phyloP scores from a whole-genome alignment of 2,888 invertebrate species.

The Schizaphis graminum region DNA sequence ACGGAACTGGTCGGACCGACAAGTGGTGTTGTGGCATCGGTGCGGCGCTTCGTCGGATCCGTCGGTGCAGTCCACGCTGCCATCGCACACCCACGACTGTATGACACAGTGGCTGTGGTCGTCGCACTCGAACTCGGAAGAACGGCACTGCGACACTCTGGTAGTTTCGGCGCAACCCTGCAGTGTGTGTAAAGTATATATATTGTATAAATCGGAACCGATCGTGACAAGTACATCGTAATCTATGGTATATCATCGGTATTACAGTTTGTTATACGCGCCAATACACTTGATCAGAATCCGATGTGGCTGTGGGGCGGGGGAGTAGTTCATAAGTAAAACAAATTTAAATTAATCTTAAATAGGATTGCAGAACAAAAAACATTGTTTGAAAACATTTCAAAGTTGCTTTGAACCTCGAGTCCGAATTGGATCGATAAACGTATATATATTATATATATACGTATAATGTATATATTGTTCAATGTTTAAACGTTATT shows the following conservation, averaged over 20 bases:
- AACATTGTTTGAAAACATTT: background rate
- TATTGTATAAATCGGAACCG: slow-evolving; percentile 71
- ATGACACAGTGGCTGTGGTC: slow-evolving; percentile 87
- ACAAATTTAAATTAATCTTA: background rate
- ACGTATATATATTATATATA: background rate
- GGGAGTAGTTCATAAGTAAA: background rate
- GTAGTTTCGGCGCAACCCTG: slow-evolving; percentile 75
- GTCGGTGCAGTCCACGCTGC: slow-evolving; percentile 85
- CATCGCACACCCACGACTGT: slow-evolving; percentile 87
- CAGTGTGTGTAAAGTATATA: slow-evolving; percentile 68
- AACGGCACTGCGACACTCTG: slow-evolving; percentile 76
- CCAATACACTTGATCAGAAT: background rate
- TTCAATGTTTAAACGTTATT: background rate
- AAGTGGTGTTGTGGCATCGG: slow-evolving; percentile 78
- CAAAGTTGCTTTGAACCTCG: background rate
- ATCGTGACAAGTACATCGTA: background rate
- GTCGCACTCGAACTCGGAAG: slow-evolving; percentile 83
- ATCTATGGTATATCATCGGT: background rate
- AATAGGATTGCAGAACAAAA: background rate
- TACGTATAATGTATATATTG: background rate
- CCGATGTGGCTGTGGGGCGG: background rate
- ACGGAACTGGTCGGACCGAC: slow-evolving; percentile 88
- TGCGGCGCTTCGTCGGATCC: slow-evolving; percentile 81
- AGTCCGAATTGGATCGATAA: background rate
- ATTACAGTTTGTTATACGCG: background rate